Evolutionary conservation across 2,113 vertebrate species (phyloP).

Genomic region (Lontra canadensis): DNA sequence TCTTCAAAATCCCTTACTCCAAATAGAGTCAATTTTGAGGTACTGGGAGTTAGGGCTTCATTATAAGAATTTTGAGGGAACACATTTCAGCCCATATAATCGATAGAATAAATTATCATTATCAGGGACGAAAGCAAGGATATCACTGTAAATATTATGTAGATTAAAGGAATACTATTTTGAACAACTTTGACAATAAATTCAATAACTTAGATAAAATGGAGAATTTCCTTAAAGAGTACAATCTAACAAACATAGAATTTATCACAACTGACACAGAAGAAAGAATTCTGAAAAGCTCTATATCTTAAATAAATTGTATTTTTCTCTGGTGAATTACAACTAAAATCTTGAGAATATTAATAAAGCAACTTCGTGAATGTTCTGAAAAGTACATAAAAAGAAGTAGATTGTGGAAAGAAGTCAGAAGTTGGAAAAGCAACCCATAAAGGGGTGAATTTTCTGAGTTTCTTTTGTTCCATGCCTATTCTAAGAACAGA

Average conservation of each 20-base stretch:
- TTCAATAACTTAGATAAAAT: not conserved
- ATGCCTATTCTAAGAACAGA: not conserved
- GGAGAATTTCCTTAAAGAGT: not conserved
- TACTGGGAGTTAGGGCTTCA: not conserved
- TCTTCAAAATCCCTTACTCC: not conserved
- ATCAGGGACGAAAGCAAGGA: not conserved
- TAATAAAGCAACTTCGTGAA: not conserved
- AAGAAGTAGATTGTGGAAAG: not conserved
- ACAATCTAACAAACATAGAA: not conserved
- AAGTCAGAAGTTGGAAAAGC: not conserved
- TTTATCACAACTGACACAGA: not conserved
- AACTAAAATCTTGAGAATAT: not conserved
- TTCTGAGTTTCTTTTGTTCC: not conserved
- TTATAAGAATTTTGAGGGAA: not conserved
- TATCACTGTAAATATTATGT: not conserved
- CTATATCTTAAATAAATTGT: not conserved
- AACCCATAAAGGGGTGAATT: not conserved
- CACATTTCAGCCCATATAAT: no score
- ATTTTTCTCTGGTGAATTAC: not conserved
- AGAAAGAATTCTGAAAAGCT: not conserved
- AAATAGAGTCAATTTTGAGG: not conserved
- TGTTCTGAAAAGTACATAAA: not conserved
- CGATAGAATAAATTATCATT: not conserved
- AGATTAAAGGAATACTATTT: not conserved
- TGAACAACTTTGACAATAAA: not conserved